phyloP scores from a whole-genome alignment of 2,888 invertebrate genomes.

The Eueremaeus valkanovi region DNA sequence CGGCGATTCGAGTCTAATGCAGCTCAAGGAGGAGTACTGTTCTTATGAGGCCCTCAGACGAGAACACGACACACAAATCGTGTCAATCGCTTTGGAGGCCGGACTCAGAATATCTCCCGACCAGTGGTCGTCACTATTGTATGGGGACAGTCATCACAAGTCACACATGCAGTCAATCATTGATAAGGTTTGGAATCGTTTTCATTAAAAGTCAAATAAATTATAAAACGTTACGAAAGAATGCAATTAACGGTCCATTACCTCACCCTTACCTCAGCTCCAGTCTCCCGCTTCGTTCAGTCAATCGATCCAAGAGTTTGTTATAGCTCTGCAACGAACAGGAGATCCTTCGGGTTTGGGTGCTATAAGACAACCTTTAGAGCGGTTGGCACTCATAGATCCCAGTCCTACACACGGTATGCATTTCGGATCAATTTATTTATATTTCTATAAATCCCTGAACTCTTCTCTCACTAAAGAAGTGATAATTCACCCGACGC shows the following conservation, averaged over 20 bases:
- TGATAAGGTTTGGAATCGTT: conserved; percentile 53
- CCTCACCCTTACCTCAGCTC: conserved; percentile 56
- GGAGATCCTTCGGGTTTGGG: conserved; percentile 79
- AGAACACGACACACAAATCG: conserved; percentile 97
- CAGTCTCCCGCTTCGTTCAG: conserved; percentile 91
- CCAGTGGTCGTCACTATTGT: conserved; percentile 94
- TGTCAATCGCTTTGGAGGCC: conserved; percentile 95
- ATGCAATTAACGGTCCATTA: no score
- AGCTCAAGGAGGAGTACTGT: conserved; percentile 91
- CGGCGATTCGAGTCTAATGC: conserved; percentile 95
- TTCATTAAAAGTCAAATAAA: no score
- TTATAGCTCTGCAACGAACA: conserved; percentile 82
- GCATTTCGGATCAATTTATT: conserved; percentile 50
- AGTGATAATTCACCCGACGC: conserved; percentile 28
- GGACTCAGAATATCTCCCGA: conserved; percentile 95
- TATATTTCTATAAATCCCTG: background rate
- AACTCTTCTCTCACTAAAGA: conserved; percentile 27
- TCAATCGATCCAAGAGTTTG: conserved; percentile 78
- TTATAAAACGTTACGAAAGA: no score
- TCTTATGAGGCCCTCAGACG: conserved; percentile 86
- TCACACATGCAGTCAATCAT: conserved; percentile 86
- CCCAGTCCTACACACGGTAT: conserved; percentile 63
- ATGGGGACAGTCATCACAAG: conserved; percentile 91
- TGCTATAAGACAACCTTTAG: conserved; percentile 70
- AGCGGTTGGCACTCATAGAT: conserved; percentile 79